Conservation (phyloP, 92 coral and sea anemone species). For the Actinernus sp. region DNA sequence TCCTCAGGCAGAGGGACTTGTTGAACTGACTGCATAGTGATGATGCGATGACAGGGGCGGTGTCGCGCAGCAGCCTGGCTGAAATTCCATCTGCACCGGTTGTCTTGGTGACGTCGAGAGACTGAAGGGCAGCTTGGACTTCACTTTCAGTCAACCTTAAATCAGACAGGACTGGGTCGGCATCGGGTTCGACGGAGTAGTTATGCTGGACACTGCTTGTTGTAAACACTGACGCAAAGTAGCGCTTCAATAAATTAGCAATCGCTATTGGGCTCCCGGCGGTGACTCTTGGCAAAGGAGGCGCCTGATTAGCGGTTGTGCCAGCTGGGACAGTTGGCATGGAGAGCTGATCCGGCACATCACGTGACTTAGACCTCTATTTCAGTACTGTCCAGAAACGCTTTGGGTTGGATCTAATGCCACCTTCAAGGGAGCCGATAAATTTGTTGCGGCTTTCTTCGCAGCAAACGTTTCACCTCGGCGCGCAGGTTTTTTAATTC, state of each 20-base stretch:
- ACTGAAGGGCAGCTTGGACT: slow-evolving; percentile 22
- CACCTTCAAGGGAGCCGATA: slow-evolving; percentile 42
- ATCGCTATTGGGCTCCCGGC: slow-evolving; percentile 41
- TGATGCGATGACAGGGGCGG: slow-evolving; percentile 24
- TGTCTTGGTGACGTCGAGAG: slow-evolving; percentile 34
- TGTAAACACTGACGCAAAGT: slow-evolving; percentile 50
- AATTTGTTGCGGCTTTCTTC: slow-evolving; percentile 47
- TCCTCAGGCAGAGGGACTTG: slow-evolving; percentile 25
- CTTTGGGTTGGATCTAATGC: slow-evolving; percentile 47
- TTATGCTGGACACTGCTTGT: slow-evolving; percentile 2
- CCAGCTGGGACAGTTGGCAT: no score
- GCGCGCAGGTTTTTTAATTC: no score
- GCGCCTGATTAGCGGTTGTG: no score
- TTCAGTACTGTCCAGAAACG: slow-evolving; percentile 73
- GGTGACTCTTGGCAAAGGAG: no score
- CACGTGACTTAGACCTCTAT: slow-evolving; percentile 41
- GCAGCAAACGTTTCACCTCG: no score
- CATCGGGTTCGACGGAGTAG: background rate
- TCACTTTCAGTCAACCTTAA: slow-evolving; percentile 26
- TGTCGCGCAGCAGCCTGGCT: slow-evolving; percentile 15
- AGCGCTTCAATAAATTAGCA: slow-evolving; percentile 38
- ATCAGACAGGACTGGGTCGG: slow-evolving; percentile 41
- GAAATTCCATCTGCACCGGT: slow-evolving; percentile 44
- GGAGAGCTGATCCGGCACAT: slow-evolving; percentile 37
- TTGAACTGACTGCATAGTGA: slow-evolving; percentile 30